phyloP scores from a whole-genome alignment of 2,113 vertebrate genomes.

The Grantiella picta region DNA sequence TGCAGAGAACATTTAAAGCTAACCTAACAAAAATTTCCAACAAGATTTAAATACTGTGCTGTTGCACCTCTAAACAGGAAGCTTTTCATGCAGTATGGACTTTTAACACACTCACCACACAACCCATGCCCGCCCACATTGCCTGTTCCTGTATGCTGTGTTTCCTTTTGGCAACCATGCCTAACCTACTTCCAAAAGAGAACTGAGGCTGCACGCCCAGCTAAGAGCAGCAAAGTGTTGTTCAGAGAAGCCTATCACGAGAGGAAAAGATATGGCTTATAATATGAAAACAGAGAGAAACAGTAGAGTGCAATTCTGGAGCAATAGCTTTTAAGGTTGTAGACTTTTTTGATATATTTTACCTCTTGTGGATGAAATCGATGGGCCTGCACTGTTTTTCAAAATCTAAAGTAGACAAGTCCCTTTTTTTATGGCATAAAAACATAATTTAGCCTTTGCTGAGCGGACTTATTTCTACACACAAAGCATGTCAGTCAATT shows the following conservation, averaged over 20 bases:
- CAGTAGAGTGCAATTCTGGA: neutral
- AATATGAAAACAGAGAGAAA: neutral
- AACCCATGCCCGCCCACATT: neutral
- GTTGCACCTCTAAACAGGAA: neutral
- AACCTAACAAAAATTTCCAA: neutral
- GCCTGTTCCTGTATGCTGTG: neutral
- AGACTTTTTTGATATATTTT: neutral
- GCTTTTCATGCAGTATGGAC: neutral
- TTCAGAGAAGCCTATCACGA: neutral
- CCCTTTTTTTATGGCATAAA: slow-evolving; percentile 32
- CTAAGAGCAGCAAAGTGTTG: neutral
- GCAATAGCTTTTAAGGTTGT: neutral
- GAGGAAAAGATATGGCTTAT: neutral
- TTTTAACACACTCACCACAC: neutral
- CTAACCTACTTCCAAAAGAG: slow-evolving; percentile 10
- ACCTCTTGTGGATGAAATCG: neutral
- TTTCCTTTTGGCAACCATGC: neutral
- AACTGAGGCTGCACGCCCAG: neutral
- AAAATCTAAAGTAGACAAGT: neutral
- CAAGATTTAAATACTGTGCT: neutral
- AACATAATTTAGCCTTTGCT: slow-evolving; percentile 56
- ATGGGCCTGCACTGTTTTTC: neutral
- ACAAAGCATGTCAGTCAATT: slow-evolving; percentile 58
- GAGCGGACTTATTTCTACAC: slow-evolving; percentile 49
- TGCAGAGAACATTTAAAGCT: neutral